Evolutionary conservation across 1,140 invertebrate genomes (phyloP).

Genomic region (Drosophila funebris): DNA sequence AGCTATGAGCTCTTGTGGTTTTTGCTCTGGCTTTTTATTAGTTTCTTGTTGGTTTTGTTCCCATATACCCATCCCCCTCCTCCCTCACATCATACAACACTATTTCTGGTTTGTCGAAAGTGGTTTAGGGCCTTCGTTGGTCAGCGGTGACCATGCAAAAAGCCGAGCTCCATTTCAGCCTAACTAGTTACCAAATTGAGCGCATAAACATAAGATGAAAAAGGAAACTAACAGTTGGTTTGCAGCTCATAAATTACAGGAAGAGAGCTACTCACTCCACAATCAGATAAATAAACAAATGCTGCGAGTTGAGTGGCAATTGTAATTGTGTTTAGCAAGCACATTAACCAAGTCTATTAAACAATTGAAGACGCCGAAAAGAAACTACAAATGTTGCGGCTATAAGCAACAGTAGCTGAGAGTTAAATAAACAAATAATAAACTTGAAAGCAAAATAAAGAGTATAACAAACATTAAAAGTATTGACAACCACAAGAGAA

Average conservation of each 20-base stretch:
- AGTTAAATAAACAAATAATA: neutral
- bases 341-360: slow-evolving; percentile 50
- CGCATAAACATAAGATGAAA: slow-evolving; percentile 64
- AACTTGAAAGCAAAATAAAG: slow-evolving; percentile 35
- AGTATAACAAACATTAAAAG: neutral
- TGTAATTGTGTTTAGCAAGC: slow-evolving; percentile 56
- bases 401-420: neutral
- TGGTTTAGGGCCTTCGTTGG: slow-evolving; percentile 46
- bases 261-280: slow-evolving; percentile 44
- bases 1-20: slow-evolving; percentile 79
- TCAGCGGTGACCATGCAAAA: slow-evolving; percentile 35
- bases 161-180: slow-evolving; percentile 54
- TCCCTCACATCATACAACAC: neutral
- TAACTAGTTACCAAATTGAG: slow-evolving; percentile 81
- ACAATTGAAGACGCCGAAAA: slow-evolving; percentile 1
- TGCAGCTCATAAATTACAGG: slow-evolving; percentile 75
- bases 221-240: slow-evolving; percentile 49
- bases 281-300: slow-evolving; percentile 20
- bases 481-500: too few relatives aligned
- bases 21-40: slow-evolving; percentile 78
- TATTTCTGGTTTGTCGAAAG: slow-evolving; percentile 41
- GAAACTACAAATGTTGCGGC: slow-evolving; percentile 6
- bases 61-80: neutral
- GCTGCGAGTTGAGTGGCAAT: slow-evolving; percentile 11
- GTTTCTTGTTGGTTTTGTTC: slow-evolving; percentile 68